These are phyloP conservation scores for Anorthoa munda DNA, from an alignment of 2,888 invertebrate genomes.

Conservation along the genomic window DNA sequence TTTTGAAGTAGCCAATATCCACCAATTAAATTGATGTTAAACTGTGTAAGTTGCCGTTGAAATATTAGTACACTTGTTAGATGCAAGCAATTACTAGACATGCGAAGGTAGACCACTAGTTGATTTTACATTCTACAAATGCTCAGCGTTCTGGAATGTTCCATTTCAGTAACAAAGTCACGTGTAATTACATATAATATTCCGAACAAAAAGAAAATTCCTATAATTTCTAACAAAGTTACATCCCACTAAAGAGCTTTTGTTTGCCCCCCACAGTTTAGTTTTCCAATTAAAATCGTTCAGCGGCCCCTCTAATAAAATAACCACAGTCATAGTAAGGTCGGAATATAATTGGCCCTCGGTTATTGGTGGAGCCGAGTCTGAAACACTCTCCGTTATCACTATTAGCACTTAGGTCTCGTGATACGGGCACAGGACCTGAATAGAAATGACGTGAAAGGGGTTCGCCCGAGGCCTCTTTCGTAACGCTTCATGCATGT, in stretches of 20 bases:
- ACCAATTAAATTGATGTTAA: slow-evolving; percentile 45
- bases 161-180: slow-evolving; percentile 4
- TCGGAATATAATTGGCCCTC: slow-evolving; percentile 71
- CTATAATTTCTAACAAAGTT: not conserved
- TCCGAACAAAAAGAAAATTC: not conserved
- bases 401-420: slow-evolving; percentile 84
- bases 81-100: slow-evolving; percentile 42
- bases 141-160: not conserved
- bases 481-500: slow-evolving; percentile 76
- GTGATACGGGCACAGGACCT: slow-evolving; percentile 71
- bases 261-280: slow-evolving; percentile 34
- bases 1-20: not conserved
- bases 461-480: slow-evolving; percentile 68
- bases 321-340: slow-evolving; percentile 60
- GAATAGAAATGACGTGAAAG: slow-evolving; percentile 85
- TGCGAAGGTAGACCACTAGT: slow-evolving; percentile 48
- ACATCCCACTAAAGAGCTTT: slow-evolving; percentile 25
- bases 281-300: slow-evolving; percentile 59
- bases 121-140: slow-evolving; percentile 41
- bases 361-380: slow-evolving; percentile 71
- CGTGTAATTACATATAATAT: not conserved
- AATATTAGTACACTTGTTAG: slow-evolving; percentile 25
- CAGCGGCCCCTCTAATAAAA: slow-evolving; percentile 47
- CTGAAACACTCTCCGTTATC: slow-evolving; percentile 77
- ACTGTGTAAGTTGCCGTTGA: slow-evolving; percentile 18